phyloP scores from a whole-genome alignment of 2,113 vertebrate species.

The Lucifuga dentata region DNA sequence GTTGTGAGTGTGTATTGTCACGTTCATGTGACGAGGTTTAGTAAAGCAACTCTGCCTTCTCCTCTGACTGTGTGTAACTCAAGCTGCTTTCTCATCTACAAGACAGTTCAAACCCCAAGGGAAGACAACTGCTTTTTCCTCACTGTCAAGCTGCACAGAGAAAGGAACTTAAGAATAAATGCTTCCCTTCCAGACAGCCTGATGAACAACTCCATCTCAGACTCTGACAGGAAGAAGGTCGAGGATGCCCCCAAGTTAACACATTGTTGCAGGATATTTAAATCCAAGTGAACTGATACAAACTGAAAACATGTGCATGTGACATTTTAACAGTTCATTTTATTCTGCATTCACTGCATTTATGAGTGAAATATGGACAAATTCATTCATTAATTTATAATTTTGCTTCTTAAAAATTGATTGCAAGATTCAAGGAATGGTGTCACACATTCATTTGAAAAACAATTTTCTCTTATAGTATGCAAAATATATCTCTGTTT shows the following conservation, averaged over 20 bases:
- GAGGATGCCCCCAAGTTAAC: slow-evolving; percentile 46
- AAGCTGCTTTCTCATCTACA: slow-evolving; percentile 45
- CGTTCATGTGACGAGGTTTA: neutral
- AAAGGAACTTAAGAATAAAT: slow-evolving; percentile 58
- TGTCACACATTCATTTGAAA: too few species aligned
- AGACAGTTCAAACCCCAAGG: slow-evolving; percentile 39
- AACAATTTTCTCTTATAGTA: slow-evolving; percentile 7
- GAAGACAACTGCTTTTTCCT: slow-evolving; percentile 40
- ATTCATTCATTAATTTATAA: too few species aligned
- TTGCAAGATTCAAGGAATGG: too few species aligned
- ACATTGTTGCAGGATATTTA: slow-evolving; percentile 30
- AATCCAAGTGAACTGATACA: slow-evolving; percentile 20
- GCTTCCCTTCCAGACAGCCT: slow-evolving; percentile 31
- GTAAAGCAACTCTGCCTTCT: slow-evolving; percentile 32
- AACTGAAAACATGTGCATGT: slow-evolving; percentile 4
- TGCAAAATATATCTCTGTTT: neutral
- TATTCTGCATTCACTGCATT: neutral
- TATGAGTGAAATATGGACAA: too few species aligned
- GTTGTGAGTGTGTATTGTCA: slow-evolving; percentile 6
- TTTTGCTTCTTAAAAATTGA: too few species aligned
- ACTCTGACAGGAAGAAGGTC: slow-evolving; percentile 45
- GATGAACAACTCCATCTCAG: slow-evolving; percentile 28
- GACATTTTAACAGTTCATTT: slow-evolving; percentile 2
- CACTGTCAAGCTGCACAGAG: slow-evolving; percentile 15
- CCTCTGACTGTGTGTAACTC: slow-evolving; percentile 43